Conservation (phyloP, 1,140 invertebrate genomes). For the Atopsyche davidsoni region DNA sequence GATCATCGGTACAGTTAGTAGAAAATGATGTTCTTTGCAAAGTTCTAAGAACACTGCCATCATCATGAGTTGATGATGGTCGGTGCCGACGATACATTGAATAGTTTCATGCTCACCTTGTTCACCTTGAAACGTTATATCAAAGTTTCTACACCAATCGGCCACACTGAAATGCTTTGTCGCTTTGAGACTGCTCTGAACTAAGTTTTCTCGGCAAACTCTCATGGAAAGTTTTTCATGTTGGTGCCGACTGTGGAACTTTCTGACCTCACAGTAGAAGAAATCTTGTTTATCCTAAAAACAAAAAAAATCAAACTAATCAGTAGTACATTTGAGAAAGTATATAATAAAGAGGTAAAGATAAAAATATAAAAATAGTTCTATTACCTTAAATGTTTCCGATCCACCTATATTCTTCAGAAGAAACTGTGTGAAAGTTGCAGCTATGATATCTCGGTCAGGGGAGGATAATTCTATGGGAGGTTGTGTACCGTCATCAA, state of each 20-base stretch:
- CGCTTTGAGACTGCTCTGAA: conserved; percentile 79
- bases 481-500: conserved; percentile 88
- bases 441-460: conserved; percentile 84
- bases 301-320: background rate
- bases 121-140: conserved; percentile 86
- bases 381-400: conserved; percentile 74
- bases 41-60: background rate
- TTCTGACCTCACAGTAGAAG: conserved; percentile 88
- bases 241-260: conserved; percentile 76
- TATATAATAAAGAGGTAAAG: background rate
- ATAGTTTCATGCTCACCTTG: conserved; percentile 56
- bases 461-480: conserved; percentile 74
- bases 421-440: conserved; percentile 86
- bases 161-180: conserved; percentile 70
- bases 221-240: conserved; percentile 80
- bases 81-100: background rate
- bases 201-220: conserved; percentile 70
- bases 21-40: background rate
- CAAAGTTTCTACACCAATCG: conserved; percentile 92
- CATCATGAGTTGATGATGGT: background rate
- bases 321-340: background rate
- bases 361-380: background rate
- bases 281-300: conserved; percentile 82
- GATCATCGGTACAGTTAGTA: too few relatives aligned
- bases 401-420: conserved; percentile 94